Evolutionary conservation across 2,888 invertebrate species (phyloP), one percentile per base, ranked within the genome.

Genomic region (Gibbula magus): DNA sequence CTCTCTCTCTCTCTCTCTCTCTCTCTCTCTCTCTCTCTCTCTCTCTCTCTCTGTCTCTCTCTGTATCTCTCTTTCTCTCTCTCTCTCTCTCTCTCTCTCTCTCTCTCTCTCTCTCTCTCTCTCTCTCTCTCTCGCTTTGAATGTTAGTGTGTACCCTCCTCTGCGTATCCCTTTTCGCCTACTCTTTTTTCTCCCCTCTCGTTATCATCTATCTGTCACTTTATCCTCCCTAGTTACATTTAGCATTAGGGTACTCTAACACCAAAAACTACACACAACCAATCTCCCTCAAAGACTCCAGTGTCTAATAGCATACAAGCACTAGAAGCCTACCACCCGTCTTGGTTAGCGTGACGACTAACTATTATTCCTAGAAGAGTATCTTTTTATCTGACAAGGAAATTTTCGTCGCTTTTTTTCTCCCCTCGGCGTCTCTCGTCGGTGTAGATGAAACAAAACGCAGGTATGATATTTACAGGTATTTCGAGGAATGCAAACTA

Each of bases 61-160:
- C 35, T 78, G 39, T 76, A 39, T 52, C 35, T 54, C 75, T 54
- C 56, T 20, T 73, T 16, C 45, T 16, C 53, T 13, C 25, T 32
- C 53, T 29, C 79, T 39, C 29, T 22, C 51, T 45, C 32, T 53
- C 20, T 53, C 18, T 32, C 35, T 53, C 35, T 56, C 25, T 56
- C 45, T 75, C 56, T 56, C 52, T 74, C 70, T 35, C 61, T 74
- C 39, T 54, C 74, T 74, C 56, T 54, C 35, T 74, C 74, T 25
- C 56, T 74, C 45, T 39, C 74, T 56, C 45, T 39, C 53, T 74
- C 75, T 74, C 39, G 86, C 78, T 73, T 51, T 25, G n/a, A n/a
- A n/a, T n/a, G n/a, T n/a, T n/a, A n/a, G n/a, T n/a, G n/a, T n/a
- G n/a, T n/a, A 13, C 52, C 18, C 52, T 52, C 52, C 18, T 18